Conservation (phyloP, 2,888 invertebrate species). For the Andrena minutula region DNA sequence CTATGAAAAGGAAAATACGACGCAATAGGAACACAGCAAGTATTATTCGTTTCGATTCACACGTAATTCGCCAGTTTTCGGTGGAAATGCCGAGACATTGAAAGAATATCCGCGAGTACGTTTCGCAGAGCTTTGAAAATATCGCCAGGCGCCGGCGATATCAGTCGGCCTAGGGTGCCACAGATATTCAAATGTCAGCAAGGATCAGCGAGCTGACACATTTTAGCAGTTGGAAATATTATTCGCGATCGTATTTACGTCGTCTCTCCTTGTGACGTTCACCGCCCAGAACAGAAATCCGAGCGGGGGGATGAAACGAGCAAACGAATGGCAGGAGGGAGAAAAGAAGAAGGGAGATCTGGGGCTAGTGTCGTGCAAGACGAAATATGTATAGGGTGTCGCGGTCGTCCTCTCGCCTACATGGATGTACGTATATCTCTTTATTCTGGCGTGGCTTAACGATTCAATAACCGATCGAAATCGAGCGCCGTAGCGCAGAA, state of each 20-base stretch:
- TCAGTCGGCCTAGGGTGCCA: constrained; percentile 60
- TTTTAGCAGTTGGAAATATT: constrained; percentile 84
- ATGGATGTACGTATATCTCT: constrained; percentile 74
- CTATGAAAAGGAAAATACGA: too few relatives aligned
- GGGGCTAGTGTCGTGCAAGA: constrained; percentile 38
- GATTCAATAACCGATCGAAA: constrained; percentile 84
- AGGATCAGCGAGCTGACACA: constrained; percentile 84
- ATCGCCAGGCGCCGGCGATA: constrained; percentile 72
- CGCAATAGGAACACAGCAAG: too few relatives aligned
- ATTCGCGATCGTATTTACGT: constrained; percentile 76
- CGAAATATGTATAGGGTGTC: constrained; percentile 51
- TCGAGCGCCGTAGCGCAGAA: constrained; percentile 49
- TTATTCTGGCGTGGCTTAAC: constrained; percentile 82
- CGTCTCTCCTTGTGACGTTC: constrained; percentile 50
- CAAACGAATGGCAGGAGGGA: constrained; percentile 14
- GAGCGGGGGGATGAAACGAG: constrained; percentile 34
- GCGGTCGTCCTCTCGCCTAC: constrained; percentile 67
- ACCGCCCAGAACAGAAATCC: constrained; percentile 38
- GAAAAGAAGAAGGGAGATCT: constrained; percentile 13
- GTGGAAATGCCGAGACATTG: neutral
- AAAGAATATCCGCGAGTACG: constrained; percentile 69
- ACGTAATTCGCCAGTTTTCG: neutral
- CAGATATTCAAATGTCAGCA: constrained; percentile 84
- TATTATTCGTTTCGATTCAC: constrained; percentile 1
- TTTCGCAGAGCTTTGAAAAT: constrained; percentile 77